Percentiles rank a stretch among this genome's conserved stretches.
phyloP scores from a whole-genome alignment of 2,888 invertebrate species.

The Eubasilissa splendida region DNA sequence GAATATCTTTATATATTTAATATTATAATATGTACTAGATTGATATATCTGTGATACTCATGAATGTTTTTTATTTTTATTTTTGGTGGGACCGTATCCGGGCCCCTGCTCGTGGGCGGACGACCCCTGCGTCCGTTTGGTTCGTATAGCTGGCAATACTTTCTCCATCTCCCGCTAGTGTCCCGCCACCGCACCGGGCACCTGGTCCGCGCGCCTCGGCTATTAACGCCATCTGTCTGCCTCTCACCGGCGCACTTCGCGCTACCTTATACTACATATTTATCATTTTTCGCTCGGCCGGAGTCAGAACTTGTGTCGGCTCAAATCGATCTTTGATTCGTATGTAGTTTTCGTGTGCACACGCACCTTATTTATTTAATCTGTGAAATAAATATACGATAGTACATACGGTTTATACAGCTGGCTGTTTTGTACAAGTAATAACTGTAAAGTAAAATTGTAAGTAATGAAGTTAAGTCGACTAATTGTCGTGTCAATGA shows the following conservation, averaged over 20 bases:
- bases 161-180: constrained; percentile 10
- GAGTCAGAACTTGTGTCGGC: neutral
- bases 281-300: neutral
- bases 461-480: too few relatives aligned
- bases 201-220: neutral
- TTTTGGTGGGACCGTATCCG: constrained; percentile 55
- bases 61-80: constrained; percentile 54
- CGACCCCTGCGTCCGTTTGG: constrained; percentile 54
- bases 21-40: constrained; percentile 17
- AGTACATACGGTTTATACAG: too few relatives aligned
- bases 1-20: constrained; percentile 16
- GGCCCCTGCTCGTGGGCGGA: constrained; percentile 52
- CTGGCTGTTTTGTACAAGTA: too few relatives aligned
- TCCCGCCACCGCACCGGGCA: neutral
- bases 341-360: too few relatives aligned
- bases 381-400: too few relatives aligned
- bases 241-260: neutral
- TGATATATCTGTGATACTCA: constrained; percentile 45
- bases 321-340: neutral
- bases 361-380: too few relatives aligned
- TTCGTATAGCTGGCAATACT: constrained; percentile 46
- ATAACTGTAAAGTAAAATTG: too few relatives aligned
- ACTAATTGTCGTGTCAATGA: too few relatives aligned
- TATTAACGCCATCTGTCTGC: neutral
- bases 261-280: neutral